phyloP scores from a whole-genome alignment of 2,797 vertebrate genomes.

The Pteropus rufus region DNA sequence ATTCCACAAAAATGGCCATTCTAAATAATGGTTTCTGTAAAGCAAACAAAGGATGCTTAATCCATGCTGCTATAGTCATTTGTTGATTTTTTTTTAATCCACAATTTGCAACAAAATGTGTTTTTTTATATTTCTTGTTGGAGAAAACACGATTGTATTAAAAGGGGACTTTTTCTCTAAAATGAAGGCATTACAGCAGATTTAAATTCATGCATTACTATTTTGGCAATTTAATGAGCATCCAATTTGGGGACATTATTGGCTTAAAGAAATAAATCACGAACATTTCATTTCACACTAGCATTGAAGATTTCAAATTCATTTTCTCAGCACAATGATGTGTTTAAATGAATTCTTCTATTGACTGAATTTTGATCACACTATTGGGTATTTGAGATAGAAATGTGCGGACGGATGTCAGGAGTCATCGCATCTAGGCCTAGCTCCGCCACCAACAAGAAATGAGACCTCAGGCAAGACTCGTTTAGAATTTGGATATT shows the following conservation, averaged over 20 bases:
- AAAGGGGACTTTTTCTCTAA: slow-evolving; percentile 22
- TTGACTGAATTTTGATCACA: slow-evolving; percentile 25
- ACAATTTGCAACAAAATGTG: slow-evolving; percentile 40
- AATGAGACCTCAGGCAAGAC: not conserved
- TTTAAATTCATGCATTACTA: slow-evolving; percentile 33
- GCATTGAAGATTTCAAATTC: not conserved
- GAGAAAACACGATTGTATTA: slow-evolving; percentile 48
- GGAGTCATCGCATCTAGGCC: not conserved
- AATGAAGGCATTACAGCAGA: slow-evolving; percentile 33
- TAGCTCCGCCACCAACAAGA: not conserved
- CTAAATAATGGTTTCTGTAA: not conserved
- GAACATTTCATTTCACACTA: slow-evolving; percentile 36
- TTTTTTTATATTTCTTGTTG: not conserved
- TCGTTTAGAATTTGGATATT: not conserved
- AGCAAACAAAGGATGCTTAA: not conserved
- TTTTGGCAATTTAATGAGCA: slow-evolving; percentile 50
- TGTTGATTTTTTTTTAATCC: slow-evolving; percentile 46
- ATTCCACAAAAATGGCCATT: not conserved
- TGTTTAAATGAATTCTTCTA: slow-evolving; percentile 1
- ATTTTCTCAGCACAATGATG: slow-evolving; percentile 24
- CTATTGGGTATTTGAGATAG: not conserved
- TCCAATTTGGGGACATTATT: slow-evolving; percentile 41
- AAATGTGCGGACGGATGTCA: not conserved
- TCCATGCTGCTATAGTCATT: not conserved
- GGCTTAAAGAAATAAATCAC: slow-evolving; percentile 51